These are phyloP conservation scores for Halichondria panicea DNA, from an alignment of 37 sponge, comb jelly and placozoan species.

Conservation along the genomic window DNA sequence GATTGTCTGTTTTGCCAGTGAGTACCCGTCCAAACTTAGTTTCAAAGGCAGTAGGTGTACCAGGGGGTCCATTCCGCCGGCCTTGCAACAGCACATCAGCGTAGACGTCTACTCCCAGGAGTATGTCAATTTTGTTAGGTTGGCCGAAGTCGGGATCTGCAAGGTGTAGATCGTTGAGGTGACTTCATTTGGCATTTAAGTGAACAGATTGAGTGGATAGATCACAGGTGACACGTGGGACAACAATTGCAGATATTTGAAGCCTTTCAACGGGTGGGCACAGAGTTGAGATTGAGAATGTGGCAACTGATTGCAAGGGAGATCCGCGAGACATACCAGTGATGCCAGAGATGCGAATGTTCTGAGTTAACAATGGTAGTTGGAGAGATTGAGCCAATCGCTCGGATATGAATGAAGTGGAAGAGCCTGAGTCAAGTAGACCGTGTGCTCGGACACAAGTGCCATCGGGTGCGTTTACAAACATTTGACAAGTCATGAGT, in stretches of 20 bases:
- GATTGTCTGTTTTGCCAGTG: constrained; percentile 12
- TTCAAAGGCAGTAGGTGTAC: constrained; percentile 38
- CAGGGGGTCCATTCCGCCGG: constrained; percentile 42
- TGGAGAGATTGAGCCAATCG: constrained; percentile 27
- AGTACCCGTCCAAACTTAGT: constrained; percentile 52
- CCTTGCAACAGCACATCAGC: constrained; percentile 34
- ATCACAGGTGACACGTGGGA: constrained; percentile 34
- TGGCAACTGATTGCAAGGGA: constrained; percentile 19
- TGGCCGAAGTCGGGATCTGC: constrained; percentile 22
- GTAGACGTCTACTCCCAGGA: constrained; percentile 32
- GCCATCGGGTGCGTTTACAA: constrained; percentile 26
- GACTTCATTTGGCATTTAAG: constrained; percentile 7
- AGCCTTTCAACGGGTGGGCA: constrained; percentile 3
- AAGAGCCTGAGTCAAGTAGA: constrained; percentile 33
- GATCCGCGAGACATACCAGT: constrained; percentile 25
- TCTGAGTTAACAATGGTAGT: constrained; percentile 3
- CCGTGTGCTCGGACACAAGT: constrained; percentile 3
- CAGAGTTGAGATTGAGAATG: constrained; percentile 13
- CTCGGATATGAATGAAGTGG: constrained; percentile 34
- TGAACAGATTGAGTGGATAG: constrained; percentile 14
- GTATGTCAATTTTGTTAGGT: constrained; percentile 23
- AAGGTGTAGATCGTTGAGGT: constrained; percentile 19
- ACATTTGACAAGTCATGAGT: constrained; percentile 30
- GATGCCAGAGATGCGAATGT: constrained; percentile 16
- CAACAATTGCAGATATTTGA: constrained; percentile 12